Base-by-base conservation (phyloP, 2,113 vertebrate genomes). In the Chloropsis cyanopogon region DNA sequence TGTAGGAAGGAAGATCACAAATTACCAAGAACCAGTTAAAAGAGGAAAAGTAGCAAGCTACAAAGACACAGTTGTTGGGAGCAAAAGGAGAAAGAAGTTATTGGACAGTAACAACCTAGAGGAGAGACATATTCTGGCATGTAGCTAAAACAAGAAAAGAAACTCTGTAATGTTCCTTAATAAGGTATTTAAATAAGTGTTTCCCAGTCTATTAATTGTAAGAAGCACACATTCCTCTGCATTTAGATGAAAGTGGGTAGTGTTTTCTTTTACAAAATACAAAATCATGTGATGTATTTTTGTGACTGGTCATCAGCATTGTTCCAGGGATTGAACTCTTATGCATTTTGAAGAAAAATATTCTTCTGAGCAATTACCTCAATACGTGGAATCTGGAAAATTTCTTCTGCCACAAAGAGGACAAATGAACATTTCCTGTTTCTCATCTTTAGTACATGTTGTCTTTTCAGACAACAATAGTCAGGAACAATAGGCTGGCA, bases 391-490 rank as follows among this genome's bases (percentile, higher is more conserved):
- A 97, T 96, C 92, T 97, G 98, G 98, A 98, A 97, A 98, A 96
- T 97, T 96, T 98, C 96, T 97, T 96, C 95, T 97, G 81, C 84
- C 37, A 39, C 75, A 75, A 94, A 96, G 92, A 95, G 97, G 97
- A 97, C 96, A 97, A 96, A 97, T 59, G 96, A 89, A 88, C 87
- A 82, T 97, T 98, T 98, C 98, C 98, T 98, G 98, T 94, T 97
- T 98, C 96, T 96, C 98, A 97, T 98, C 97, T 97, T 96, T 97
- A 98, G 98, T 93, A 98, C 98, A 98, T 72, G 88, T 95, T 98
- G 98, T 98, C 97, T 98, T 97, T 97, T 77, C 91, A 95, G 93
- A 97, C 96, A 98, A 98, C 97, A 98, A 97, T 97, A 96, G 97
- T 35, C 35, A 31, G 95, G 94, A 97, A 98, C 98, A 98, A 98